Percentiles rank a stretch among this genome's conserved stretches.
Conservation (phyloP, 2,797 vertebrate species). For the Manis javanica region DNA sequence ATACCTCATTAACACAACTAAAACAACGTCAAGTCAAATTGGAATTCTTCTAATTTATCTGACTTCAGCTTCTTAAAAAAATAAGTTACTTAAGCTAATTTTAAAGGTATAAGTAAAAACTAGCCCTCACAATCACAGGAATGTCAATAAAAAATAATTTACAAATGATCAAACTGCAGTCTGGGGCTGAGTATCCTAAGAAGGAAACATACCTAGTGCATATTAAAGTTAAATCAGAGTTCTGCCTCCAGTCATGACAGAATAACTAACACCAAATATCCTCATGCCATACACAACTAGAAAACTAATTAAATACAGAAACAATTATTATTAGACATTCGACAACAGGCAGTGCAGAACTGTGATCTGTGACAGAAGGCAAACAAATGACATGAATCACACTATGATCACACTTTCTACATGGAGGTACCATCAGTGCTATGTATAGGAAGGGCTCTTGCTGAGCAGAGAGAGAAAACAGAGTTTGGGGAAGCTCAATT, state of each 20-base stretch:
- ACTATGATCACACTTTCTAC: not conserved
- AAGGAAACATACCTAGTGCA: not conserved
- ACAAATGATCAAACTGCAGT: not conserved
- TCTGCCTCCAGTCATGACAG: not conserved
- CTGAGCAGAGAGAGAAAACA: not conserved
- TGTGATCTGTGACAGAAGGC: not conserved
- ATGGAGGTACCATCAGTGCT: not conserved
- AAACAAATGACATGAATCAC: not conserved
- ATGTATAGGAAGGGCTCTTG: not conserved
- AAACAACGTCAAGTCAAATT: slow-evolving; percentile 26
- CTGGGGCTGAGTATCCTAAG: not conserved
- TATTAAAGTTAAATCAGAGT: not conserved
- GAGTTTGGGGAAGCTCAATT: not conserved
- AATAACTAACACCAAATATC: not conserved
- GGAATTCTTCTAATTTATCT: slow-evolving; percentile 14
- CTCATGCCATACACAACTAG: not conserved
- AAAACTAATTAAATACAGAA: not conserved
- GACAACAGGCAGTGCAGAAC: not conserved
- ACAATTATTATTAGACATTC: not conserved
- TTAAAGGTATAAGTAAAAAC: slow-evolving; percentile 29
- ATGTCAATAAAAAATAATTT: not conserved
- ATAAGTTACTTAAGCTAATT: not conserved
- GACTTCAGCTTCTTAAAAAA: slow-evolving; percentile 17
- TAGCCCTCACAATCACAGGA: not conserved
- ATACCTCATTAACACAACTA: not conserved